A percentile compares a stretch with the other conserved stretches of the same genome.
Conservation (phyloP, 2,113 vertebrate species). For the Oxyruncus cristatus region DNA sequence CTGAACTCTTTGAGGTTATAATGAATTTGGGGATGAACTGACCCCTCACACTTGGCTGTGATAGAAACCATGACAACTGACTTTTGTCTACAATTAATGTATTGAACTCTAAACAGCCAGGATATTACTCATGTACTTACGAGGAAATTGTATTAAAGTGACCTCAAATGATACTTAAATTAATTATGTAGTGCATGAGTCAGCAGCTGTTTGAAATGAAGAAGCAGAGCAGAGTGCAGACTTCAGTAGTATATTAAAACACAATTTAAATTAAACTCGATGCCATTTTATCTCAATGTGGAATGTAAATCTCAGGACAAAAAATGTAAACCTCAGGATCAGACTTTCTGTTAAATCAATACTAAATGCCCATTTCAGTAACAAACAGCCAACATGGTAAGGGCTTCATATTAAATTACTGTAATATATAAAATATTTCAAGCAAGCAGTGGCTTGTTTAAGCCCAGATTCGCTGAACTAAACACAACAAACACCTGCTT, state of each 20-base stretch:
- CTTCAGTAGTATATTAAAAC: slow-evolving; percentile 20
- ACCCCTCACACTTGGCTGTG: slow-evolving; percentile 13
- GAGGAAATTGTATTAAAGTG: slow-evolving; percentile 51
- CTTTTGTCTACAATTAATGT: slow-evolving; percentile 44
- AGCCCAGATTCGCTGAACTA: background rate
- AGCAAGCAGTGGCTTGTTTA: background rate
- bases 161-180: slow-evolving; percentile 52
- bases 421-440: background rate
- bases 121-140: slow-evolving; percentile 25
- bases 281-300: background rate
- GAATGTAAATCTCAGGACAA: background rate
- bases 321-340: background rate
- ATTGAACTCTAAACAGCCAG: slow-evolving; percentile 45
- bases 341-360: background rate
- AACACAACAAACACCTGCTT: background rate
- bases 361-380: background rate
- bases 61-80: slow-evolving; percentile 50
- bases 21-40: slow-evolving; percentile 45
- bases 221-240: slow-evolving; percentile 8
- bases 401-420: background rate
- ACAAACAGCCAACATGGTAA: background rate
- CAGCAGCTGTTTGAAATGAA: slow-evolving; percentile 42
- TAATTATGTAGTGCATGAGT: slow-evolving; percentile 57
- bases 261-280: background rate
- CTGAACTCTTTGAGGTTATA: background rate